Evolutionary conservation across 2,888 invertebrate genomes (phyloP).

Genomic region (Allygus modestus): DNA sequence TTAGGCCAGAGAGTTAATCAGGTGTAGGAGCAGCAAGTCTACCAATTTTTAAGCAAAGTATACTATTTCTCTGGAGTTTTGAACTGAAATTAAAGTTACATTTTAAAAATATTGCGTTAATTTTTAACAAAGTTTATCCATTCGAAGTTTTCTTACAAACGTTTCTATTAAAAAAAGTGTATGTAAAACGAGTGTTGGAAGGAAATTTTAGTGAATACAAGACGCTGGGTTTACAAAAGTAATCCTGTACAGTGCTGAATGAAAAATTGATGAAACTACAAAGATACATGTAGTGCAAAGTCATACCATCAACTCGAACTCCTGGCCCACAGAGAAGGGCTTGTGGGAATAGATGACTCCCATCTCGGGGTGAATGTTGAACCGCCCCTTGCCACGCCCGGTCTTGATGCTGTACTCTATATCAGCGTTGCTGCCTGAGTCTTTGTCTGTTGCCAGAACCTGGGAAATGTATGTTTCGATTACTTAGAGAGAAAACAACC

Average conservation of each 20-base stretch:
- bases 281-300: not conserved
- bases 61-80: too few species aligned
- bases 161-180: too few species aligned
- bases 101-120: too few species aligned
- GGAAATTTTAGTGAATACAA: not conserved
- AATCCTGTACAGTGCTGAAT: not conserved
- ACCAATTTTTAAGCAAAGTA: too few species aligned
- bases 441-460: constrained; percentile 91
- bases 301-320: constrained; percentile 82
- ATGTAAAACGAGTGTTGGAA: too few species aligned
- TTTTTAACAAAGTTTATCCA: too few species aligned
- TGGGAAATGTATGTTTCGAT: constrained; percentile 72
- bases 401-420: constrained; percentile 90
- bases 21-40: too few species aligned
- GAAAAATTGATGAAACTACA: not conserved
- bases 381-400: constrained; percentile 86
- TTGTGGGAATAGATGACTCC: constrained; percentile 90
- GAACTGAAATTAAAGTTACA: too few species aligned
- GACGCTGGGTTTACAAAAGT: not conserved
- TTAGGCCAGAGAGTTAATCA: constrained; percentile 64
- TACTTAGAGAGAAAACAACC: not conserved
- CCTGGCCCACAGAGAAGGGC: constrained; percentile 82
- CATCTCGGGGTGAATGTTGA: constrained; percentile 88
- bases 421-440: constrained; percentile 88
- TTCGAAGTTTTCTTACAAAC: too few species aligned